Evolutionary conservation across 2,797 vertebrate genomes (phyloP).

Genomic region (Sebastes hubbsi): DNA sequence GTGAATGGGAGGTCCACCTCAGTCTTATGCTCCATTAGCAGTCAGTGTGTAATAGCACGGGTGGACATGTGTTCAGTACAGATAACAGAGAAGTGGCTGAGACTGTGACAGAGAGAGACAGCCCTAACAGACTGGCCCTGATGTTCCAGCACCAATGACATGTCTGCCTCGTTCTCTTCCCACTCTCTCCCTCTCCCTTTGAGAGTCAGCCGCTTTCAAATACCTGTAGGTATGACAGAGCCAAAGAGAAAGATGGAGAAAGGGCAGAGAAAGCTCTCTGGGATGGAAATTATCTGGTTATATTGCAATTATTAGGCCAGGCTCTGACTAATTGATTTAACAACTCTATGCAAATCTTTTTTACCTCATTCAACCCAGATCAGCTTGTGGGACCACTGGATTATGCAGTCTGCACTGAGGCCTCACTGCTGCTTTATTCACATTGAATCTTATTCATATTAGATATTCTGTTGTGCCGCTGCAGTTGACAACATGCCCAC

Average conservation of each 20-base stretch:
- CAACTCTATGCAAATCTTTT: slow-evolving; percentile 35
- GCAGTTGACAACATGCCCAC: slow-evolving; percentile 43
- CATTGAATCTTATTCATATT: slow-evolving; percentile 49
- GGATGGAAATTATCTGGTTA: slow-evolving; percentile 41
- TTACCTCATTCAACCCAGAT: slow-evolving; percentile 40
- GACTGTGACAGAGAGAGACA: slow-evolving; percentile 68
- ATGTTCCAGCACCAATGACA: slow-evolving; percentile 52
- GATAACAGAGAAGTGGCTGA: slow-evolving; percentile 74
- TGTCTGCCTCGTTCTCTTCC: slow-evolving; percentile 37
- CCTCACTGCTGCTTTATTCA: slow-evolving; percentile 42
- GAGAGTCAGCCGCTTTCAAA: slow-evolving; percentile 37
- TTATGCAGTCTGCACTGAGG: slow-evolving; percentile 49
- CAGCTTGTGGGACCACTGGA: slow-evolving; percentile 47
- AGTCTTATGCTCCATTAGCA: slow-evolving; percentile 75
- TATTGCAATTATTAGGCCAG: slow-evolving; percentile 44
- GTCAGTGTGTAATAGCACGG: slow-evolving; percentile 72
- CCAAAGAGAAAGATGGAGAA: slow-evolving; percentile 14
- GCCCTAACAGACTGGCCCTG: slow-evolving; percentile 67
- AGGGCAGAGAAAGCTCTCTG: slow-evolving; percentile 1
- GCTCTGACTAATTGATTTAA: slow-evolving; percentile 63
- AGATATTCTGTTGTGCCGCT: slow-evolving; percentile 29
- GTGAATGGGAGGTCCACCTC: slow-evolving; percentile 72
- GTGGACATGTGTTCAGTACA: slow-evolving; percentile 73
- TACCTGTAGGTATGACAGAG: slow-evolving; percentile 37
- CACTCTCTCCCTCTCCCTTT: slow-evolving; percentile 16